Conservation (phyloP, 1,140 invertebrate species). For the Pseudomyrmex dendroicus region DNA sequence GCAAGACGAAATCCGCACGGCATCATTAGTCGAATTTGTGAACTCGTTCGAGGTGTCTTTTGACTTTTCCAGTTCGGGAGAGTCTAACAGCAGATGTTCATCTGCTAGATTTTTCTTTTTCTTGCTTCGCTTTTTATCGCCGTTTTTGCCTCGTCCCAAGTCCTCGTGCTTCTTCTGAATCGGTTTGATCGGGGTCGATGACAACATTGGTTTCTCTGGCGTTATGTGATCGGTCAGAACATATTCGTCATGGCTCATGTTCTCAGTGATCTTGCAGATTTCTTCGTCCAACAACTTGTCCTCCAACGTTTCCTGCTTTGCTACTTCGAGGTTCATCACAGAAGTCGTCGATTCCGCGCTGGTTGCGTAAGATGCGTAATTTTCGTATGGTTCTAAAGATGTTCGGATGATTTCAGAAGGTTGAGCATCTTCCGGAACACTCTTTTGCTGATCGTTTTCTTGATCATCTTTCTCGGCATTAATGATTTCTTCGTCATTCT, state of each 20-base stretch:
- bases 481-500: constrained; percentile 22
- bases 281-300: constrained; percentile 83
- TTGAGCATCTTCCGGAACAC: not conserved
- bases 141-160: constrained; percentile 45
- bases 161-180: constrained; percentile 18
- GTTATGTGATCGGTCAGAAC: constrained; percentile 83
- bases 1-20: not conserved
- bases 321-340: constrained; percentile 15
- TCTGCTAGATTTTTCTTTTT: constrained; percentile 77
- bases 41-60: not conserved
- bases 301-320: constrained; percentile 74
- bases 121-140: constrained; percentile 58
- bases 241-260: constrained; percentile 84
- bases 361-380: not conserved
- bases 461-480: constrained; percentile 29
- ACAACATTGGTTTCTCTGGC: constrained; percentile 69
- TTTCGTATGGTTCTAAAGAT: not conserved
- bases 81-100: constrained; percentile 79
- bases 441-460: not conserved
- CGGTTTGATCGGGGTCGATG: constrained; percentile 69
- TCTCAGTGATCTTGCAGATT: constrained; percentile 84
- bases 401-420: not conserved
- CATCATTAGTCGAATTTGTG: not conserved
- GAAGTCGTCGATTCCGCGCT: constrained; percentile 17
- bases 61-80: constrained; percentile 54